Evolutionary conservation across 1,140 invertebrate species (phyloP).

Genomic region (Heterodera schachtii): DNA sequence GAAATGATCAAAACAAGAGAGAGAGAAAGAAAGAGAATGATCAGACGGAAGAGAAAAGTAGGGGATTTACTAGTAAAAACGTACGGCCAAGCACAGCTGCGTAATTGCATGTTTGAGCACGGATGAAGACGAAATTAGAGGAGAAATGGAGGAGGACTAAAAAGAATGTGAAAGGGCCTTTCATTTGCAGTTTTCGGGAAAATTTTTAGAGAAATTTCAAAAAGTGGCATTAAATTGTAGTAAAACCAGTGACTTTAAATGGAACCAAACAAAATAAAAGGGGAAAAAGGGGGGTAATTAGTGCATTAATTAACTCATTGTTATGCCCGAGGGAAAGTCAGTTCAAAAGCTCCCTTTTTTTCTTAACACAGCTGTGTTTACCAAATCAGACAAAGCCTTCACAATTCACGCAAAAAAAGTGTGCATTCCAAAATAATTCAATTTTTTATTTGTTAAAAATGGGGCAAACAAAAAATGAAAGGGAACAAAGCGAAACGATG

Average conservation of each 20-base stretch:
- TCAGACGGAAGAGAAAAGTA: too few species aligned
- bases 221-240: not conserved
- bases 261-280: not conserved
- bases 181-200: not conserved
- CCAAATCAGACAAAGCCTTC: not conserved
- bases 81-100: not conserved
- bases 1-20: too few species aligned
- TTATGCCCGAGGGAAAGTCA: too few species aligned
- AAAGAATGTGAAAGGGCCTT: not conserved
- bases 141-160: not conserved
- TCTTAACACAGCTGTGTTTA: not conserved
- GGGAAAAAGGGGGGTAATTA: too few species aligned
- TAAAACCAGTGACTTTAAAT: not conserved
- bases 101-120: not conserved
- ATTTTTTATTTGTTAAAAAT: not conserved
- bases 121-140: not conserved
- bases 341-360: too few species aligned
- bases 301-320: too few species aligned
- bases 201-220: not conserved
- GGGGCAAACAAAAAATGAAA: not conserved
- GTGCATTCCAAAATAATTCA: not conserved
- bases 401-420: not conserved
- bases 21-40: too few species aligned
- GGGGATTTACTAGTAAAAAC: not conserved
- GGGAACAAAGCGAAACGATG: not conserved